phyloP scores from a whole-genome alignment of 2,888 invertebrate genomes.

The Oscheius onirici region DNA sequence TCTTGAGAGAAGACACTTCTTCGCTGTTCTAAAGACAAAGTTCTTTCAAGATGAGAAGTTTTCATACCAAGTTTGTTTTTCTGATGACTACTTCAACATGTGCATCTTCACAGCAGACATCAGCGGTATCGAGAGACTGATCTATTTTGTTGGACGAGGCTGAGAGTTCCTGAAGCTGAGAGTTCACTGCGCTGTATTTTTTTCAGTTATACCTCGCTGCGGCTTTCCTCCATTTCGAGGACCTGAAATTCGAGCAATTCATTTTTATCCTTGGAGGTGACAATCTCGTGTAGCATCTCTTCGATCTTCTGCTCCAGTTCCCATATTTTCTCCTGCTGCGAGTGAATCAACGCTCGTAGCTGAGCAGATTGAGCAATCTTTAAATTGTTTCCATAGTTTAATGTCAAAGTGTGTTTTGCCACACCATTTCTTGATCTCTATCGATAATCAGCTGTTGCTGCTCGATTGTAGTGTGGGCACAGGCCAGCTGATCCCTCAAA shows the following conservation, averaged over 20 bases:
- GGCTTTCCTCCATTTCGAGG: constrained; percentile 55
- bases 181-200: no score
- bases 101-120: constrained; percentile 19
- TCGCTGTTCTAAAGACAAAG: constrained; percentile 35
- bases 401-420: not conserved
- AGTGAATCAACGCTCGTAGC: constrained; percentile 46
- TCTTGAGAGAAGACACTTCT: constrained; percentile 37
- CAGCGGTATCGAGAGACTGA: constrained; percentile 21
- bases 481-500: constrained; percentile 62
- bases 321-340: constrained; percentile 47
- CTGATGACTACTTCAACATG: not conserved
- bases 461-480: constrained; percentile 60
- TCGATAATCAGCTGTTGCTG: constrained; percentile 59
- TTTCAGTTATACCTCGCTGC: constrained; percentile 1
- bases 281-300: constrained; percentile 39
- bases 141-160: not conserved
- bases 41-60: not conserved
- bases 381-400: constrained; percentile 2
- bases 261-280: constrained; percentile 54
- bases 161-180: not conserved
- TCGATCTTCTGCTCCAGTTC: constrained; percentile 47
- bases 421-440: constrained; percentile 53
- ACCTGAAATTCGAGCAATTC: constrained; percentile 70
- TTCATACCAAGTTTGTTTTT: not conserved
- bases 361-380: constrained; percentile 53